phyloP scores from a whole-genome alignment of 35 echinoderm and acorn worm genomes.

The Anneissia japonica region DNA sequence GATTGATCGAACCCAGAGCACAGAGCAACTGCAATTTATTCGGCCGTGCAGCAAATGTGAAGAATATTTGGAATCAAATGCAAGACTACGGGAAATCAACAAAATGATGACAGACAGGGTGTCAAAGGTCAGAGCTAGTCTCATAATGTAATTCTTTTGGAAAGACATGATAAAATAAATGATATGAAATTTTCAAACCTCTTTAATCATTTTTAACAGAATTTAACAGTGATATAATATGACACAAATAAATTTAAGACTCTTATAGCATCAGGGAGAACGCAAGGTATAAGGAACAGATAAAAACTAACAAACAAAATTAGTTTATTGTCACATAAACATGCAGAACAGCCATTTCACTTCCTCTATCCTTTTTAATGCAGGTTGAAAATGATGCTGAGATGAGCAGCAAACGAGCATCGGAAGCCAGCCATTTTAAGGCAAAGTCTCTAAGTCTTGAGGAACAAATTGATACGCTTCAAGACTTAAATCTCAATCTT shows the following conservation, averaged over 20 bases:
- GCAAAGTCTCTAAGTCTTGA: not conserved
- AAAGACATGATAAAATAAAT: too few relatives aligned
- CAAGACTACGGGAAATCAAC: conserved; percentile 6
- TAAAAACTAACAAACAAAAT: too few relatives aligned
- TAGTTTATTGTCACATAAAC: too few relatives aligned
- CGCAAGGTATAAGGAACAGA: too few relatives aligned
- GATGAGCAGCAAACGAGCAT: not conserved
- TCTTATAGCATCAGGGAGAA: too few relatives aligned
- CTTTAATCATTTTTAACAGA: too few relatives aligned
- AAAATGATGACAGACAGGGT: conserved; percentile 16
- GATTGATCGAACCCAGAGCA: not conserved
- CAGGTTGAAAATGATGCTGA: not conserved
- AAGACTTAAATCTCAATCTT: not conserved
- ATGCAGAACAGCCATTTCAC: too few relatives aligned
- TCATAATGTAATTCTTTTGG: too few relatives aligned
- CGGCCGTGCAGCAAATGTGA: not conserved
- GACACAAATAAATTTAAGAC: too few relatives aligned
- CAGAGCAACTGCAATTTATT: not conserved
- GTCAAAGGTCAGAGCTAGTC: not conserved
- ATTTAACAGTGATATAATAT: too few relatives aligned
- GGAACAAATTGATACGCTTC: not conserved
- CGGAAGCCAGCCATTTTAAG: not conserved
- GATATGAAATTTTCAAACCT: too few relatives aligned
- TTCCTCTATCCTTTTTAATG: not conserved
- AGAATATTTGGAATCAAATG: not conserved